Percentiles rank a stretch among this genome's conserved stretches.
These are phyloP conservation scores for Grus americana DNA, from an alignment of 2,113 vertebrate genomes.

Conservation along the genomic window DNA sequence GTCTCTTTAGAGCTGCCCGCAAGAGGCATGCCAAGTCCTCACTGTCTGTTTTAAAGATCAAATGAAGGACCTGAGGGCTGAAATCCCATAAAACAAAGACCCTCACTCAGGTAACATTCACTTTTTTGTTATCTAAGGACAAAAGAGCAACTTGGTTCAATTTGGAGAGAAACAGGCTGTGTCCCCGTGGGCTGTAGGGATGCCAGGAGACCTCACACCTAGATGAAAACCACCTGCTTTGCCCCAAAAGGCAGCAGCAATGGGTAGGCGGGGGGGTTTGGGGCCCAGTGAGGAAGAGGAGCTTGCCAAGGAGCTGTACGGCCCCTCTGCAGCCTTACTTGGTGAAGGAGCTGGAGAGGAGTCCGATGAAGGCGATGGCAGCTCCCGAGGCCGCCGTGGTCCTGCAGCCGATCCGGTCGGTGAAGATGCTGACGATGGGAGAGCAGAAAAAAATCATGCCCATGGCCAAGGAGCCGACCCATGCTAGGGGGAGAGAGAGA, in stretches of 20 bases:
- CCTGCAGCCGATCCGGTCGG: constrained; percentile 92
- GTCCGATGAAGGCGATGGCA: constrained; percentile 88
- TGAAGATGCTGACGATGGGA: constrained; percentile 98
- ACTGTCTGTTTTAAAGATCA: background rate
- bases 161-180: background rate
- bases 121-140: background rate
- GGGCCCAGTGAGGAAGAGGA: background rate
- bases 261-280: background rate
- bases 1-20: background rate
- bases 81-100: background rate
- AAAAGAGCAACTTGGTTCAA: background rate
- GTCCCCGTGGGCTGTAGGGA: rapidly evolving
- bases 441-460: constrained; percentile 99
- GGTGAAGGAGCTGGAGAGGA: constrained; percentile 94
- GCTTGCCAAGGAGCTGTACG: background rate
- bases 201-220: background rate
- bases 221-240: background rate
- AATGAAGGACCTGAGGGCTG: background rate
- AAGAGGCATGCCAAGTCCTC: background rate
- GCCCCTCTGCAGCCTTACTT: constrained; percentile 81
- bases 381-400: constrained; percentile 91
- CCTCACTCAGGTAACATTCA: background rate
- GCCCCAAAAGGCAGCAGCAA: background rate
- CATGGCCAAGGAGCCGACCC: constrained; percentile 95
- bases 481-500: constrained; percentile 80